Conservation (phyloP, 2,113 vertebrate species). For the Oncorhynchus nerka region DNA sequence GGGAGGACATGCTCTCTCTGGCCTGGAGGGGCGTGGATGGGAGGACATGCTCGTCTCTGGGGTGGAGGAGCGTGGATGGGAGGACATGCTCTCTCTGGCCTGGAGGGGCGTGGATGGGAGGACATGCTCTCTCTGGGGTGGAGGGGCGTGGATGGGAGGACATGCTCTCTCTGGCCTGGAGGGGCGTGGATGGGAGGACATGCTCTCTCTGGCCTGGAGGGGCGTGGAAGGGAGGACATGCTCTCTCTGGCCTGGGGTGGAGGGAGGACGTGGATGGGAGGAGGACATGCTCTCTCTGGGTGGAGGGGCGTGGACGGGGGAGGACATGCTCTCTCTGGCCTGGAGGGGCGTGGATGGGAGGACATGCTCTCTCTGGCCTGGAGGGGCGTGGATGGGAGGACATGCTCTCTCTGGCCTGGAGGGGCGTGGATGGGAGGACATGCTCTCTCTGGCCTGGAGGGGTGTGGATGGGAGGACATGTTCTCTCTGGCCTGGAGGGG, state of each 20-base stretch:
- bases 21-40: neutral
- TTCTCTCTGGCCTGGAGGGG: neutral
- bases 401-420: neutral
- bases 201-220: neutral
- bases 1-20: neutral
- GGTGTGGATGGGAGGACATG: neutral
- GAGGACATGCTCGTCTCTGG: neutral
- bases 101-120: neutral
- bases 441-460: neutral
- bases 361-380: neutral
- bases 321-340: neutral
- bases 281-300: neutral
- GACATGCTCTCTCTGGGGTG: neutral
- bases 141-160: neutral
- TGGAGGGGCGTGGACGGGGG: neutral
- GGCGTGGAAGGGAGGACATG: neutral
- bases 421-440: neutral
- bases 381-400: neutral
- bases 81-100: neutral
- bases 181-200: neutral
- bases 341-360: neutral
- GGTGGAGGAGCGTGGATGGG: neutral
- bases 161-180: neutral
- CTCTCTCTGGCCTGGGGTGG: neutral
- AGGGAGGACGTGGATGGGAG: neutral